Percentiles rank a stretch among this genome's conserved stretches.
phyloP scores from a whole-genome alignment of 2,888 invertebrate species.

The Ennomos fuscantarius region DNA sequence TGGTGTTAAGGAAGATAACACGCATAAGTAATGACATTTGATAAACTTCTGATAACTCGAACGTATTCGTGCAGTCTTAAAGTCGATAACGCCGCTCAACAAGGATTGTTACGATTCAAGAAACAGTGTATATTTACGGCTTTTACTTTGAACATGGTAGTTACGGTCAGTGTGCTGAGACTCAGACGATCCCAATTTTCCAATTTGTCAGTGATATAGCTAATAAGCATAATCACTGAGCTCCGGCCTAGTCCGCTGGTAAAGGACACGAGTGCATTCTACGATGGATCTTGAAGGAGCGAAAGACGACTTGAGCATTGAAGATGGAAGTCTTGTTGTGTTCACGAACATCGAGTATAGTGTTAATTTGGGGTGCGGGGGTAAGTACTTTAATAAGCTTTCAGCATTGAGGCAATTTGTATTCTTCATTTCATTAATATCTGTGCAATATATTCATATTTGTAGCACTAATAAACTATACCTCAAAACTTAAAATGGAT shows the following conservation, averaged over 20 bases:
- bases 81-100: neutral
- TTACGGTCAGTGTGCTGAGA: conserved; percentile 35
- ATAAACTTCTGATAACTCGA: conserved; percentile 34
- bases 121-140: neutral
- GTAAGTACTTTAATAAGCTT: conserved; percentile 8
- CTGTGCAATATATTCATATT: too few relatives aligned
- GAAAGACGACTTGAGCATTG: conserved; percentile 64
- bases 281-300: conserved; percentile 69
- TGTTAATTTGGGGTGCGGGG: conserved; percentile 3
- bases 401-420: too few relatives aligned
- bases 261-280: conserved; percentile 31
- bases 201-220: conserved; percentile 53
- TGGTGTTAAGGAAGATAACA: conserved; percentile 25
- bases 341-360: conserved; percentile 48
- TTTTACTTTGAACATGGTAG: conserved; percentile 6
- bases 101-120: neutral
- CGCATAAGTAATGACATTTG: conserved; percentile 26
- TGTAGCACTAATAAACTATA: too few relatives aligned
- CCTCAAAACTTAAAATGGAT: too few relatives aligned
- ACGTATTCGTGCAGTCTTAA: conserved; percentile 6
- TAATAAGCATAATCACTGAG: conserved; percentile 45
- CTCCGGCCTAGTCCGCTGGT: conserved; percentile 45
- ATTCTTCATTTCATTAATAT: too few relatives aligned
- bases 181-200: conserved; percentile 53
- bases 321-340: conserved; percentile 66